Conservation (phyloP, 1,140 invertebrate genomes). For the Brachionus paranguensis region DNA sequence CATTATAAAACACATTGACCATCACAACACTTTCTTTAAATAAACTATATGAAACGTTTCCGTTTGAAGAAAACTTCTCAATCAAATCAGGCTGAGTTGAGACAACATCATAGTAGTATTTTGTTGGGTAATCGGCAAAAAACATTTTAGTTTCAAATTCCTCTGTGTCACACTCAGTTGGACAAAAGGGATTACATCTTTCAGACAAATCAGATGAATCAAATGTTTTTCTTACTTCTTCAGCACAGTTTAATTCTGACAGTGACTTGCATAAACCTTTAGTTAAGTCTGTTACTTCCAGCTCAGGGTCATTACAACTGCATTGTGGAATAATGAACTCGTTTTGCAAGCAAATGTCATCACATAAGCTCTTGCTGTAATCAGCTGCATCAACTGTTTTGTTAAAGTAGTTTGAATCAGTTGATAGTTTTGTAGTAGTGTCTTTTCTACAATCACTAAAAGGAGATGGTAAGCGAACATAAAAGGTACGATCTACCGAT, state of each 20-base stretch:
- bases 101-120: constrained; percentile 7
- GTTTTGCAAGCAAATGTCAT: constrained; percentile 12
- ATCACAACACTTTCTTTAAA: neutral
- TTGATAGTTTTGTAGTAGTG: neutral
- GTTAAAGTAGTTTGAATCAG: neutral
- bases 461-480: neutral
- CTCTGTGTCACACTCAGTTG: neutral
- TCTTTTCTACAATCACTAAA: neutral
- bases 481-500: neutral
- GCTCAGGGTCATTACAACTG: neutral
- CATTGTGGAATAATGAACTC: neutral
- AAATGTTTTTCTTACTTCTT: neutral
- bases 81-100: neutral
- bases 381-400: neutral
- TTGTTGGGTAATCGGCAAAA: neutral
- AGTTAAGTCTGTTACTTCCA: neutral
- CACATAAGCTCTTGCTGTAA: neutral
- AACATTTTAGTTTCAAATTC: neutral
- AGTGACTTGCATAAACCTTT: neutral
- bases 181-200: neutral
- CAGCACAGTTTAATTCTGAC: neutral
- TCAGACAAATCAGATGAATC: neutral
- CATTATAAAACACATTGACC: neutral
- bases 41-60: neutral
- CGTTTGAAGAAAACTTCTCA: neutral